Percentiles rank a stretch among this genome's conserved stretches.
These are phyloP conservation scores for Dipus sagitta DNA, from an alignment of 2,797 vertebrate genomes.

Conservation along the genomic window DNA sequence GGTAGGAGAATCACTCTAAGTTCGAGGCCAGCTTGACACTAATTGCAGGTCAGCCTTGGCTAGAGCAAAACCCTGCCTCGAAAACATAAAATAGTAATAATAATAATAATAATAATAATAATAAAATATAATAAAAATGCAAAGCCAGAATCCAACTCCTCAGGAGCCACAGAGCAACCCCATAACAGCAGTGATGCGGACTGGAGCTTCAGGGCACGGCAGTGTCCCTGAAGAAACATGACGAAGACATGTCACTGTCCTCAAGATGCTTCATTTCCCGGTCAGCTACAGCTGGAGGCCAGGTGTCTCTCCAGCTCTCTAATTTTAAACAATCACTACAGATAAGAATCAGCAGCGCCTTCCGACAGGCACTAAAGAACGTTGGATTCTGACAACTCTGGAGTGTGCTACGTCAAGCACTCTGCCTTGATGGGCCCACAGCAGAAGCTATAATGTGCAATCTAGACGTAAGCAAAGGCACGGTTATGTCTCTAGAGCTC, in stretches of 20 bases:
- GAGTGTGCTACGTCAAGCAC: too few relatives aligned
- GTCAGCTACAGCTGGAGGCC: neutral
- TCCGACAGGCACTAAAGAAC: neutral
- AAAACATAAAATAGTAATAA: neutral
- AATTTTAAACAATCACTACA: neutral
- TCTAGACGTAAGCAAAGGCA: too few relatives aligned
- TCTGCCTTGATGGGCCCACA: neutral
- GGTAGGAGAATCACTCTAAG: too few relatives aligned
- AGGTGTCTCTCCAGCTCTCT: neutral
- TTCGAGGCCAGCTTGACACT: too few relatives aligned
- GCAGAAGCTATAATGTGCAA: neutral
- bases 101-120: too few relatives aligned
- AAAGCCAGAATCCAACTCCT: conserved; percentile 5
- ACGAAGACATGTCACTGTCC: accelerated
- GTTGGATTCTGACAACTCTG: neutral
- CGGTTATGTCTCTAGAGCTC: neutral
- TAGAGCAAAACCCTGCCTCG: too few relatives aligned
- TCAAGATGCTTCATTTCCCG: accelerated
- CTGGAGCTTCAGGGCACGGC: accelerated
- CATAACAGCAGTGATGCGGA: neutral
- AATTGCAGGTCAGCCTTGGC: too few relatives aligned
- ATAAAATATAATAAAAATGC: neutral
- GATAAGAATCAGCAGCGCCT: neutral
- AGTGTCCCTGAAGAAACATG: accelerated
- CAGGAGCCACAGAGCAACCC: neutral